These are phyloP conservation scores for silkworm (Bombyx mori) DNA, from an alignment of 1,140 invertebrate genomes.

Conservation along the genomic window ASM3026992v2 NC_085129.1:11668001-11668500, in stretches of 20 bases:
- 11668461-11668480: constrained; percentile 58
- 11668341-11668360: constrained; percentile 44
- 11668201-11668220: no score
- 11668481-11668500: constrained; percentile 63
- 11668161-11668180: constrained; percentile 38
- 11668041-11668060: constrained; percentile 48
- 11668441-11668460: constrained; percentile 71
- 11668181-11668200: not conserved
- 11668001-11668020: constrained; percentile 55
- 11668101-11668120: constrained; percentile 56
- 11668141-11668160: constrained; percentile 44
- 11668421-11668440: constrained; percentile 66
- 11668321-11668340: constrained; percentile 41
- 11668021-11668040: constrained; percentile 42
- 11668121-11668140: constrained; percentile 52
- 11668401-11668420: constrained; percentile 65
- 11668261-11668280: constrained; percentile 6
- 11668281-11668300: constrained; percentile 17
- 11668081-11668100: constrained; percentile 61
- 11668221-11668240: constrained; percentile 3
- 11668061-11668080: constrained; percentile 64
- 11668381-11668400: constrained; percentile 44
- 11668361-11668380: constrained; percentile 50
- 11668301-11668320: constrained; percentile 22
- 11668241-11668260: constrained; percentile 26